phyloP scores from a whole-genome alignment of 2,797 vertebrate genomes.

The Dicrostonyx torquatus region DNA sequence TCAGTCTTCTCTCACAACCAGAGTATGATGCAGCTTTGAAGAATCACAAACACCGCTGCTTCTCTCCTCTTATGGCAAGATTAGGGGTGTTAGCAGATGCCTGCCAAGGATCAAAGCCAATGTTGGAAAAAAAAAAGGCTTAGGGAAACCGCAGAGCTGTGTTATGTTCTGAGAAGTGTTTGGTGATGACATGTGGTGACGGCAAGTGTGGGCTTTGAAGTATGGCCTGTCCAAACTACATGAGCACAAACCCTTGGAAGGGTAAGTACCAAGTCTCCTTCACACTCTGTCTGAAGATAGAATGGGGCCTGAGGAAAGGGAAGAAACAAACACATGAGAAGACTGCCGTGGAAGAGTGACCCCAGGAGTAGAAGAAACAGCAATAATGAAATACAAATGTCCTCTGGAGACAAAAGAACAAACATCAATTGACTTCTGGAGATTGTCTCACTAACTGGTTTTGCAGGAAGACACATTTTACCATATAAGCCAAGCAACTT shows the following conservation, averaged over 20 bases:
- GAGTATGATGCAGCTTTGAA: constrained; percentile 8
- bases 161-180: constrained; percentile 51
- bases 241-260: neutral
- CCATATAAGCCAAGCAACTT: neutral
- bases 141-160: neutral
- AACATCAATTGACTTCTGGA: neutral
- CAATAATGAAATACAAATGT: neutral
- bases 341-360: neutral
- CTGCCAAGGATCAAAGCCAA: constrained; percentile 61
- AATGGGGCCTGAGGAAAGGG: neutral
- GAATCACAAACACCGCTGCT: neutral
- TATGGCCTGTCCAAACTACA: neutral
- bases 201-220: constrained; percentile 57
- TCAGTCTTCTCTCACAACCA: neutral
- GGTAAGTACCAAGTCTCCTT: neutral
- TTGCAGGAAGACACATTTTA: neutral
- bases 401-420: neutral
- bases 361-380: neutral
- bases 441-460: neutral
- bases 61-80: constrained; percentile 38
- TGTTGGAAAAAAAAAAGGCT: neutral
- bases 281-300: constrained; percentile 43
- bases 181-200: constrained; percentile 44
- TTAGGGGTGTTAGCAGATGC: constrained; percentile 40
- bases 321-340: neutral